These are phyloP conservation scores for Megaceryle maxima DNA, from an alignment of 2,113 vertebrate genomes.

Conservation along the genomic window DNA sequence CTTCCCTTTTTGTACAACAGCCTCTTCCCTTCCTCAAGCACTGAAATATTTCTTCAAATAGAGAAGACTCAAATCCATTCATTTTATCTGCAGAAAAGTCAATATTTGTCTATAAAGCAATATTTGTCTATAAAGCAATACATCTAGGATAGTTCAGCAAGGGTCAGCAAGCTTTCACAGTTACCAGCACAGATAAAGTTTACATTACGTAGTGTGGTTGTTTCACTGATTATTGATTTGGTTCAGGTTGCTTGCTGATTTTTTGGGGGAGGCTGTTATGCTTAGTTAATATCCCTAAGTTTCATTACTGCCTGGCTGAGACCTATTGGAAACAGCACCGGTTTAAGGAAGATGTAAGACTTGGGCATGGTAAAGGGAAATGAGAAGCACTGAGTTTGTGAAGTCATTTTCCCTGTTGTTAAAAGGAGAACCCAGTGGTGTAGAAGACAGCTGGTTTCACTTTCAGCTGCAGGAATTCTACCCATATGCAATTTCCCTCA, in stretches of 20 bases:
- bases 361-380: neutral
- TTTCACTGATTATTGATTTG: neutral
- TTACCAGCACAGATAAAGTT: neutral
- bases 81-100: neutral
- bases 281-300: neutral
- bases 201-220: accelerated
- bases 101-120: neutral
- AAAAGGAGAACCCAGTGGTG: neutral
- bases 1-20: neutral
- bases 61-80: neutral
- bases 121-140: neutral
- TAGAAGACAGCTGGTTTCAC: neutral
- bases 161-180: neutral
- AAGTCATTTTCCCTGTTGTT: neutral
- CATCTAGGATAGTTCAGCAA: neutral
- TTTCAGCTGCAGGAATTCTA: neutral
- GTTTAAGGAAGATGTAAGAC: neutral
- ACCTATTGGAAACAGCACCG: neutral
- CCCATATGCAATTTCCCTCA: neutral
- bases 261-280: neutral
- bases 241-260: neutral
- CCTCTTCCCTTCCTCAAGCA: neutral
- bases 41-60: neutral
- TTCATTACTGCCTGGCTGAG: neutral
- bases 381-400: neutral